Evolutionary conservation across 2,888 invertebrate genomes (phyloP), one percentile per base, ranked within the genome.

Genomic region (Rhagonycha fulva): DNA sequence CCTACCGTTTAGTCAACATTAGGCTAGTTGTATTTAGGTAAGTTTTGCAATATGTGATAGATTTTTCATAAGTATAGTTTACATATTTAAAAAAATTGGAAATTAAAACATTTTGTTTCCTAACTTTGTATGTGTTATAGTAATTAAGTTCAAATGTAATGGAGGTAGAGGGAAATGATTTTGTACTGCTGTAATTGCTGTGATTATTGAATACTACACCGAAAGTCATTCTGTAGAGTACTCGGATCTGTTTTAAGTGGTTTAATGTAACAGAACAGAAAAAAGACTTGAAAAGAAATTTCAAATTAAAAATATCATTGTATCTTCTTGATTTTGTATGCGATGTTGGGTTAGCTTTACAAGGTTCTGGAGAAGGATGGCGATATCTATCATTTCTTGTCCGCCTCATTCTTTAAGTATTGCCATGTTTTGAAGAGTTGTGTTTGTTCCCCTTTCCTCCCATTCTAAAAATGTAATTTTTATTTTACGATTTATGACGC

Each of bases 1-100:
- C 86, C 84, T 70, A 82, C 83, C 7, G 84, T 85, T 30, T 85
- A 76, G 77, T 61, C 14, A 23, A 23, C 30, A 11, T 14, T 62
- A 61, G 61, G 32, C 24, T 66, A 26, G 11, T 66, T 24, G 63
- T 66, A 24, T 66, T 66, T 66, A 66, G 26, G 26, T 66, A 66
- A 24, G 63, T 66, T 26, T 66, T 66, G 26, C 63, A 66, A 66
- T 66, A 24, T 66, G 63, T 66, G 63, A 66, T 66, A 66, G 63
- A 66, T 24, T 66, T 66, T 66, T 66, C 63, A 24, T 66, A 66
- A 24, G 12, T 66, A 66, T 66, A 66, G 26, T n/a, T 24, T 26
- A 47, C 47, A 47, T n/a, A 47, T 47, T 19, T 47, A 47, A 47
- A 47, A 47, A n/a, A 47, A 9, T n/a, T 47, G 47, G n/a, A 47